These are phyloP conservation scores for Apis mellifera DNA, from an alignment of 1,140 invertebrate genomes.

Conservation along the genomic window Amel_HAv3.1 CM009933.2:12112501-12113000, in stretches of 20 bases:
- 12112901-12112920: conserved; percentile 47
- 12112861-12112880: conserved; percentile 52
- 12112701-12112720: not conserved
- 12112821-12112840: conserved; percentile 38
- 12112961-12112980: conserved; percentile 72
- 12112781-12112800: not conserved
- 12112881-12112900: conserved; percentile 43
- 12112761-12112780: conserved; percentile 1
- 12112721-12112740: not conserved
- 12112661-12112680: conserved; percentile 36
- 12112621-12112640: conserved; percentile 44
- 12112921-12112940: conserved; percentile 38
- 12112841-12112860: conserved; percentile 64
- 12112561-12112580: conserved; percentile 10
- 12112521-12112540: conserved; percentile 12
- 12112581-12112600: conserved; percentile 25
- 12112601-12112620: conserved; percentile 36
- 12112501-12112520: not conserved
- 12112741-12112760: conserved; percentile 19
- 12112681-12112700: conserved; percentile 36
- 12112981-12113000: conserved; percentile 76
- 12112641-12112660: conserved; percentile 50
- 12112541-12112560: not conserved
- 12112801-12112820: conserved; percentile 14
- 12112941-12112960: conserved; percentile 77